A percentile compares a stretch with the other conserved stretches of the same genome.
Conservation (phyloP, 1,140 invertebrate genomes). For the Daktulosphaira vitifoliae region DNA sequence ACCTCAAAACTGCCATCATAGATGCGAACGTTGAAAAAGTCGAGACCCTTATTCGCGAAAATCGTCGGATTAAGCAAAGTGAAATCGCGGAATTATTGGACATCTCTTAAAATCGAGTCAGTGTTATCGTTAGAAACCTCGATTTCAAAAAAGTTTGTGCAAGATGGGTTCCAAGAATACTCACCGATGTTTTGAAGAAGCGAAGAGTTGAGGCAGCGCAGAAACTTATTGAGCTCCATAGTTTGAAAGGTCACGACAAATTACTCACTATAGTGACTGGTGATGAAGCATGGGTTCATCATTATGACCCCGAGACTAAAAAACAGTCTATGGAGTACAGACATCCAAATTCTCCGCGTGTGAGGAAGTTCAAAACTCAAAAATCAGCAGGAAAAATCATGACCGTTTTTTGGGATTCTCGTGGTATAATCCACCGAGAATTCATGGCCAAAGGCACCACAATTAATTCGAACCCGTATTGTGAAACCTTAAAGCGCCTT, state of each 20-base stretch:
- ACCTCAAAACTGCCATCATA: neutral
- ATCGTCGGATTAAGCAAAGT: neutral
- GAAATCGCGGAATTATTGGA: neutral
- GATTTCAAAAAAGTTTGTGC: slow-evolving; percentile 12
- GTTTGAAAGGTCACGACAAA: neutral
- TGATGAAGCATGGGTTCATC: slow-evolving; percentile 43
- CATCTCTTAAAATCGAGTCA: neutral
- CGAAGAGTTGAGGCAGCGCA: neutral
- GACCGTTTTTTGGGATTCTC: slow-evolving; percentile 38
- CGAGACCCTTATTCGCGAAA: neutral
- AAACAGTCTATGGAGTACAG: slow-evolving; percentile 39
- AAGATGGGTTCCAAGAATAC: slow-evolving; percentile 9
- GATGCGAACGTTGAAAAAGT: neutral
- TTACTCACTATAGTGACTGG: slow-evolving; percentile 39
- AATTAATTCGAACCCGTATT: slow-evolving; percentile 38
- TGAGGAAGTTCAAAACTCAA: slow-evolving; percentile 38
- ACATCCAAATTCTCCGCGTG: slow-evolving; percentile 30
- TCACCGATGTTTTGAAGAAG: too few species aligned
- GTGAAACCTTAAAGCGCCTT: slow-evolving; percentile 34
- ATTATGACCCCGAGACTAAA: slow-evolving; percentile 42
- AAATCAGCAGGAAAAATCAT: slow-evolving; percentile 40
- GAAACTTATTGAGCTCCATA: neutral
- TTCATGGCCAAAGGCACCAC: slow-evolving; percentile 37
- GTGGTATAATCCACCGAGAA: slow-evolving; percentile 36
- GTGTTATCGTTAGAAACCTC: neutral